A percentile compares a stretch with the other conserved stretches of the same genome.
Conservation (phyloP, 1,140 invertebrate species). For the Listronotus oregonensis region DNA sequence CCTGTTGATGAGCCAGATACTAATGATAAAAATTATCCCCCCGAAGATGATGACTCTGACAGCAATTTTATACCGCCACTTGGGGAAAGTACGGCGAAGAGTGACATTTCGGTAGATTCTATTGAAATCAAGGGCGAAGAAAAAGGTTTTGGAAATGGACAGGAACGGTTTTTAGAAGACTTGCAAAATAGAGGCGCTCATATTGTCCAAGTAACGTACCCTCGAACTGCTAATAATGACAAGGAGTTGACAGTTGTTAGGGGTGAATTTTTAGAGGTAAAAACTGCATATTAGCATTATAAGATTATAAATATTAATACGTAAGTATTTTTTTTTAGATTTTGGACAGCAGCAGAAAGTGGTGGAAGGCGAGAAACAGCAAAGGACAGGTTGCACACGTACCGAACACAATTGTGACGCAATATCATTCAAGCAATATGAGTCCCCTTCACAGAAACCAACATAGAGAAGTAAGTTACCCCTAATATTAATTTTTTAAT, state of each 20-base stretch:
- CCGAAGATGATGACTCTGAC: slow-evolving; percentile 60
- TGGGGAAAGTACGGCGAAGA: slow-evolving; percentile 62
- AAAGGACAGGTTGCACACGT: slow-evolving; percentile 90
- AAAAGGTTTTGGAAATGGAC: slow-evolving; percentile 56
- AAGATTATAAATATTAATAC: background rate
- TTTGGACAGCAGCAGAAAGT: slow-evolving; percentile 93
- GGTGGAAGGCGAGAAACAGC: slow-evolving; percentile 96
- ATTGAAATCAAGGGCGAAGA: slow-evolving; percentile 68
- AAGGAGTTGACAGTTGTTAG: slow-evolving; percentile 95
- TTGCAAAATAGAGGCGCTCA: slow-evolving; percentile 75
- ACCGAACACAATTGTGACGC: slow-evolving; percentile 94
- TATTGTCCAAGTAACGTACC: slow-evolving; percentile 92
- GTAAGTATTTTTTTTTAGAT: slow-evolving; percentile 63
- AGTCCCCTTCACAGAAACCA: slow-evolving; percentile 55
- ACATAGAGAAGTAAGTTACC: slow-evolving; percentile 41
- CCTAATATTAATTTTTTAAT: too few species aligned
- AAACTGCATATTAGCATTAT: background rate
- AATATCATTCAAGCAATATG: slow-evolving; percentile 32
- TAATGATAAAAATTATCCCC: slow-evolving; percentile 59
- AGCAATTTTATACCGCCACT: slow-evolving; percentile 48
- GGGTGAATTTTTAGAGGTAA: slow-evolving; percentile 93
- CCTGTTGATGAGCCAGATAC: slow-evolving; percentile 73
- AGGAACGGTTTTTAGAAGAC: slow-evolving; percentile 76
- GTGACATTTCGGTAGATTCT: slow-evolving; percentile 77
- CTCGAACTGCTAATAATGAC: slow-evolving; percentile 94